Base-by-base conservation (phyloP, 1,140 invertebrate species). In the Drosophila kepulauana region DNA sequence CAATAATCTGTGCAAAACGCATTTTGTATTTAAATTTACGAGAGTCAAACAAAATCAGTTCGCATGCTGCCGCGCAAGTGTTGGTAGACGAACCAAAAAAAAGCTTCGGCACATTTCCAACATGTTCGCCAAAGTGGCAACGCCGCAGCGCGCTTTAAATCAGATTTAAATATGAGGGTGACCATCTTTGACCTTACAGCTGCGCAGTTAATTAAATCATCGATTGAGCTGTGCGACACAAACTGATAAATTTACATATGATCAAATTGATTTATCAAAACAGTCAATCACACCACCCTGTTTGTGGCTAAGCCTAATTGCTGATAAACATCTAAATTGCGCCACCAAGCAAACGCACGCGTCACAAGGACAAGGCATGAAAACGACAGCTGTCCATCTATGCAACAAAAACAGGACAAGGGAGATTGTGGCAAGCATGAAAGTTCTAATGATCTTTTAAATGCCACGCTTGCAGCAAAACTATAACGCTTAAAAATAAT, bases 1-100 rank as follows among this genome's bases (percentile, higher is more conserved):
- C 96, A 28, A 99, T 96, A 71, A 99, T 93, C 92, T 99, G 98
- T n/a, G 96, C 98, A 87, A 97, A 99, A 38, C 97, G 94, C 97
- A 98, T 98, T 86, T 94, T 8, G 58, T 54, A 43, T 59, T 57
- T 20, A 54, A 38, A 69, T 68, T 7, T 67, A n/a, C 11, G 49
- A 25, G 10, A 38, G 35, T 30, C 48, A 78, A 82, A 62, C 43
- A 48, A 65, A 52, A 35, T 51, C 6, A n/a, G 4, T 54, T 58
- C 59, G 62, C 68, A 61, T 76, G 74, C 61, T 71, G 61, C 74
- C 46, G 48, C 15, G 20, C 7, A 16, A 76, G 74, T 72, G 71
- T 61, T 68, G 57, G 11, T 30, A 56, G 33, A 7, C 38, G 35
- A 3, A 7, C 1, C 6, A 5, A 20, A 71, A 69, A 43, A 52